phyloP scores from a whole-genome alignment of 2,113 vertebrate species.

The Gymnarchus niloticus region DNA sequence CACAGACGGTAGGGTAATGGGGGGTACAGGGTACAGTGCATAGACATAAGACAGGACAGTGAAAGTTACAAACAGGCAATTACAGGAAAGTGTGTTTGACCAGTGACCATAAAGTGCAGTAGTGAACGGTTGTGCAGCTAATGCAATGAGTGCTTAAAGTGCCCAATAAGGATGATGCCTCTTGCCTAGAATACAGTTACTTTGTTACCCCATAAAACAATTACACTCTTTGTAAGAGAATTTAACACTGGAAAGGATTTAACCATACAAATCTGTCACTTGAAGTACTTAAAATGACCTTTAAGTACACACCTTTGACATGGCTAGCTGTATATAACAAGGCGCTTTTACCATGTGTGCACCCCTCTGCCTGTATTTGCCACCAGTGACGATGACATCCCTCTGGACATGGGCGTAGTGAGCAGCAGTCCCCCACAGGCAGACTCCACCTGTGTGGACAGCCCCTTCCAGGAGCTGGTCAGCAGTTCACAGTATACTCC shows the following conservation, averaged over 20 bases:
- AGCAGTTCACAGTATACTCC: slow-evolving; percentile 67
- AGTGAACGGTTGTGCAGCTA: too few species aligned
- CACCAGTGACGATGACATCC: slow-evolving; percentile 48
- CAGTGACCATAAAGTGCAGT: too few species aligned
- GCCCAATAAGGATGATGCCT: neutral
- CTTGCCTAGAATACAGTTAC: too few species aligned
- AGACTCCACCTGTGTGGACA: slow-evolving; percentile 34
- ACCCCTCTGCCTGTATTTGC: neutral
- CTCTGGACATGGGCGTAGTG: slow-evolving; percentile 54
- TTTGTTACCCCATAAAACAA: too few species aligned
- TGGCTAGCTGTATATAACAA: neutral
- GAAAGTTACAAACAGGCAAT: too few species aligned
- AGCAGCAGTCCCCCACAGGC: slow-evolving; percentile 38
- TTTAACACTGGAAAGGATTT: too few species aligned
- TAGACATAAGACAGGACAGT: too few species aligned
- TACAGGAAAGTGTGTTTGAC: too few species aligned
- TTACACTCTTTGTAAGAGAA: too few species aligned
- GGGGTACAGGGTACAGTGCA: too few species aligned
- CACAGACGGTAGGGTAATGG: too few species aligned
- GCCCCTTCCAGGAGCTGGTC: slow-evolving; percentile 50
- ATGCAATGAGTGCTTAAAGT: neutral
- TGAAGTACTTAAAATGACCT: neutral
- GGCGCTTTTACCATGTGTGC: neutral
- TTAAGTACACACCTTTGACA: neutral
- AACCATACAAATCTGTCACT: neutral